Conservation (phyloP, 2,797 vertebrate genomes). For the Calcarius lapponicus region DNA sequence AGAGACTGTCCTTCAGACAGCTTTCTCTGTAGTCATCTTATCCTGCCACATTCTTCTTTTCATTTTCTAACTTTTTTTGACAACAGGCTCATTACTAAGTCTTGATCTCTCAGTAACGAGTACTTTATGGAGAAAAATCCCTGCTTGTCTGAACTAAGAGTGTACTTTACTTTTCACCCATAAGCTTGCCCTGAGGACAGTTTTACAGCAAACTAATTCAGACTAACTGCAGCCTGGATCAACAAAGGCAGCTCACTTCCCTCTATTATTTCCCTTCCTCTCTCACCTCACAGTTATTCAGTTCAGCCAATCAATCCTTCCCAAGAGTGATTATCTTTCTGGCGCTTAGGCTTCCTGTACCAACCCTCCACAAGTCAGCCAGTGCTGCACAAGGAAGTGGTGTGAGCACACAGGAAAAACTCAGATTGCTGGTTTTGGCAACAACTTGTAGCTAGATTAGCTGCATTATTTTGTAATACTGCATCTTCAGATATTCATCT, state of each 20-base stretch:
- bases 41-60: background rate
- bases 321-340: background rate
- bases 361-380: background rate
- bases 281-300: constrained; percentile 17
- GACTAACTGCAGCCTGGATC: background rate
- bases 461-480: background rate
- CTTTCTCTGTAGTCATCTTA: background rate
- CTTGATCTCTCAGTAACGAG: background rate
- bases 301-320: constrained; percentile 23
- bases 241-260: constrained; percentile 39
- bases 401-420: constrained; percentile 7
- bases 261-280: constrained; percentile 41
- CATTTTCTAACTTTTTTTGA: background rate
- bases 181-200: background rate
- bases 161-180: background rate
- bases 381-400: background rate
- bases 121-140: background rate
- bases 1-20: background rate
- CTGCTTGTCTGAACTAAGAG: background rate
- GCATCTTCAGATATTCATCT: background rate
- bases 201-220: background rate
- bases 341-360: constrained; percentile 32
- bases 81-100: background rate
- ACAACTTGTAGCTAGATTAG: background rate
- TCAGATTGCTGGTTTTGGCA: constrained; percentile 9